Conservation (phyloP, 2,113 vertebrate species). For the Pongo abelii region DNA sequence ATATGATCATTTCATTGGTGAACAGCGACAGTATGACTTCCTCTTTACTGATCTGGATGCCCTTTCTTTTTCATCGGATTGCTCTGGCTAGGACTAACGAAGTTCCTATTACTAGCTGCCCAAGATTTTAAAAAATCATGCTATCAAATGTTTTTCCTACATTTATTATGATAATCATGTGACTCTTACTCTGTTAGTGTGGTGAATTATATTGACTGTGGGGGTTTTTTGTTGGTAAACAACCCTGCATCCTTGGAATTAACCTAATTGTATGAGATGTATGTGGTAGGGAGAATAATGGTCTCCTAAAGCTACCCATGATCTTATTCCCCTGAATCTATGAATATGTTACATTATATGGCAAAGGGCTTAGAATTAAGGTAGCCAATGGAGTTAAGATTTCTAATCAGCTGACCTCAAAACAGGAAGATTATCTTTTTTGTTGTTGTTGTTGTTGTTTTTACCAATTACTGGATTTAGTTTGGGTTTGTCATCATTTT, state of each 20-base stretch:
- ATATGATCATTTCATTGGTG: too few relatives aligned
- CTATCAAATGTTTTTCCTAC: not conserved
- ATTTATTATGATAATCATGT: not conserved
- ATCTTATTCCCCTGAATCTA: not conserved
- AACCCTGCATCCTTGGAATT: not conserved
- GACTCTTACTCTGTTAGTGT: not conserved
- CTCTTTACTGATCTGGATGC: too few relatives aligned
- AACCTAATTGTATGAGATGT: not conserved
- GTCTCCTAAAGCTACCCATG: not conserved
- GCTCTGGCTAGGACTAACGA: not conserved
- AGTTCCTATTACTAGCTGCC: not conserved
- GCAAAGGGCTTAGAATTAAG: constrained; percentile 1
- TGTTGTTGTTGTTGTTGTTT: too few relatives aligned
- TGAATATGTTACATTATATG: not conserved
- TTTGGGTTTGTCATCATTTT: not conserved
- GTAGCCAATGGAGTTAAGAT: not conserved
- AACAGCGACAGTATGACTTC: too few relatives aligned
- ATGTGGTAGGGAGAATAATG: not conserved
- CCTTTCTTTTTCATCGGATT: too few relatives aligned
- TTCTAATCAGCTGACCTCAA: not conserved
- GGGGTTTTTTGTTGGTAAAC: not conserved
- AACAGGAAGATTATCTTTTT: not conserved
- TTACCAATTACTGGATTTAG: not conserved
- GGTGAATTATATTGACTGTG: not conserved
- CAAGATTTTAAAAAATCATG: not conserved